Conservation (phyloP, 1,140 invertebrate species). For the Drosophila ananassae region DNA sequence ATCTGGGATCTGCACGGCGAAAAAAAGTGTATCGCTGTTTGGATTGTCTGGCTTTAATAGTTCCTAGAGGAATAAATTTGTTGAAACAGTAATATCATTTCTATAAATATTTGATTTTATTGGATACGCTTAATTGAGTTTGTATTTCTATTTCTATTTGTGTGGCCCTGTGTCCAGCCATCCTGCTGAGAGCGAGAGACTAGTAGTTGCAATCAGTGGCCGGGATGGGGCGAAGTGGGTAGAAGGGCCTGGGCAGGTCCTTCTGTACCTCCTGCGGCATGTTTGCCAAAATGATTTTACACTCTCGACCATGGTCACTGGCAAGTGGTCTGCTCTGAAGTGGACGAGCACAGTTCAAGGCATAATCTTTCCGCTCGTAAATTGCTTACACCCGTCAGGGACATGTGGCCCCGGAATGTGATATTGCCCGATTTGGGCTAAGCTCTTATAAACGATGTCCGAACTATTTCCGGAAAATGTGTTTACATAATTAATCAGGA, state of each 20-base stretch:
- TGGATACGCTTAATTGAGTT: neutral
- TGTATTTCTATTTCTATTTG: slow-evolving; percentile 5
- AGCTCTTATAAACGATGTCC: slow-evolving; percentile 1
- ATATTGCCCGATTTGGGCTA: slow-evolving; percentile 12
- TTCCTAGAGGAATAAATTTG: neutral
- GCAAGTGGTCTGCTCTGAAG: slow-evolving; percentile 29
- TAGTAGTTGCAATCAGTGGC: slow-evolving; percentile 48
- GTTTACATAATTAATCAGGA: slow-evolving; percentile 40
- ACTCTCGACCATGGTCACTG: slow-evolving; percentile 38
- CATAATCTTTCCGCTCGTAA: slow-evolving; percentile 43
- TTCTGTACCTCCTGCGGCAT: slow-evolving; percentile 45
- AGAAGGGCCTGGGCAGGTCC: neutral
- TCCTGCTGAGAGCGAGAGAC: slow-evolving; percentile 4
- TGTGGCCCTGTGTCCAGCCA: slow-evolving; percentile 19
- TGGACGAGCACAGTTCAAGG: slow-evolving; percentile 28
- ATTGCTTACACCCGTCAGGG: slow-evolving; percentile 46
- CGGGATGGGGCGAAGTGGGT: slow-evolving; percentile 10
- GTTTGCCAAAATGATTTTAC: slow-evolving; percentile 66
- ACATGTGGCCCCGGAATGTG: slow-evolving; percentile 17
- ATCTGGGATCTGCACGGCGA: slow-evolving; percentile 1
- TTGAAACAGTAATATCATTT: neutral
- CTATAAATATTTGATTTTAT: slow-evolving; percentile 1
- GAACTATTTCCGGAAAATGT: slow-evolving; percentile 20
- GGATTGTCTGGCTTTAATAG: neutral
- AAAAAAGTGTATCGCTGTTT: neutral